phyloP scores from a whole-genome alignment of 2,113 vertebrate genomes.

The Spizaetus ornatus region DNA sequence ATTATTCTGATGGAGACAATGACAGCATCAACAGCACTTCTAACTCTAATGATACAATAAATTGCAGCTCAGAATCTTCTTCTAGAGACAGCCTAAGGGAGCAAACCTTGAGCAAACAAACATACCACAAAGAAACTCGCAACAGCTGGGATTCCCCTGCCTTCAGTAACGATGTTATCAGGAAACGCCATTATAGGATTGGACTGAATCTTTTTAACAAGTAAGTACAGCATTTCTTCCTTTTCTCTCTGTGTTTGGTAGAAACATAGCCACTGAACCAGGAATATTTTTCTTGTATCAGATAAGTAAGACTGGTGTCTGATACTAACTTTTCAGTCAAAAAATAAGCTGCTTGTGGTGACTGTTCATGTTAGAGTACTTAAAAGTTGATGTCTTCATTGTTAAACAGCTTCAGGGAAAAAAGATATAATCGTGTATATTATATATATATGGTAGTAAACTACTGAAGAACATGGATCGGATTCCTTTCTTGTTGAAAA shows the following conservation, averaged over 20 bases:
- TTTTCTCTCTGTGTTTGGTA: background rate
- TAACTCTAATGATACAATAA: slow-evolving; percentile 97
- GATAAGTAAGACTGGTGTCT: background rate
- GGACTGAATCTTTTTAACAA: slow-evolving; percentile 98
- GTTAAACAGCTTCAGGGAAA: background rate
- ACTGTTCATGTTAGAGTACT: background rate
- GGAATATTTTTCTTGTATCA: background rate
- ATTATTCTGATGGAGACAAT: slow-evolving; percentile 95
- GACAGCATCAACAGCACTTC: slow-evolving; percentile 98
- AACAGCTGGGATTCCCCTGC: slow-evolving; percentile 99
- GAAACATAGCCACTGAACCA: background rate
- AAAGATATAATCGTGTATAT: background rate
- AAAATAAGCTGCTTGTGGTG: background rate
- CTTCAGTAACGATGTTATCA: slow-evolving; percentile 95
- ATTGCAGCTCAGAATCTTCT: slow-evolving; percentile 95
- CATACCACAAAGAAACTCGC: slow-evolving; percentile 96
- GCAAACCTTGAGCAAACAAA: slow-evolving; percentile 95
- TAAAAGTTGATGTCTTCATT: background rate
- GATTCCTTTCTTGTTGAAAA: background rate
- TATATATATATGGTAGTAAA: background rate
- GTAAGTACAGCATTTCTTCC: slow-evolving; percentile 73
- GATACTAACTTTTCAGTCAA: background rate
- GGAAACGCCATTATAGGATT: slow-evolving; percentile 95
- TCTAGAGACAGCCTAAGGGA: slow-evolving; percentile 93
- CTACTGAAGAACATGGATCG: background rate